These are phyloP conservation scores for Epirrhoe tristata DNA, from an alignment of 2,888 invertebrate genomes.

Conservation along the genomic window DNA sequence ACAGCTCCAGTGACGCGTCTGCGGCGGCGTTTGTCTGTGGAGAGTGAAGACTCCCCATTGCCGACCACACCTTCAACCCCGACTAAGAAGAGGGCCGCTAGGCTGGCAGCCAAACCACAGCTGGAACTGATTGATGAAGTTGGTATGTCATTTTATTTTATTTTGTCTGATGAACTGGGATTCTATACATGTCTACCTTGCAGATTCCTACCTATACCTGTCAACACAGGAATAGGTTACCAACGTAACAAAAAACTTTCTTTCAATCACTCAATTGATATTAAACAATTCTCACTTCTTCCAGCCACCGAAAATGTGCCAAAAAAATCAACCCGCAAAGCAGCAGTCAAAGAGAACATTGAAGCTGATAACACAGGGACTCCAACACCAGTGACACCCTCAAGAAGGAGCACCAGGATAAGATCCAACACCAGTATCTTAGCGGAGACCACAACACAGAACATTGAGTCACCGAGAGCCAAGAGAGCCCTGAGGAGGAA, in stretches of 20 bases:
- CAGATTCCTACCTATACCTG: too few species aligned
- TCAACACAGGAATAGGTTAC: too few species aligned
- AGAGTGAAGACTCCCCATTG: conserved; percentile 69
- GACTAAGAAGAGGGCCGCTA: conserved; percentile 68
- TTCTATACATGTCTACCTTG: too few species aligned
- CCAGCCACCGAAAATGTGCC: conserved; percentile 55
- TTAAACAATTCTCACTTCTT: too few species aligned
- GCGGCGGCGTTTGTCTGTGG: conserved; percentile 70
- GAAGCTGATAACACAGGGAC: conserved; percentile 62
- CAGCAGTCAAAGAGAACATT: conserved; percentile 56
- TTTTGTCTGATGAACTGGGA: neutral
- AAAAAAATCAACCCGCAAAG: conserved; percentile 59
- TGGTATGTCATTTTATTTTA: conserved; percentile 53
- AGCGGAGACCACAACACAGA: conserved; percentile 58
- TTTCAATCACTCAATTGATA: too few species aligned
- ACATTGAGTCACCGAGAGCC: conserved; percentile 71
- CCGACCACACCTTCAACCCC: conserved; percentile 71
- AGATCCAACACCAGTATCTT: conserved; percentile 69
- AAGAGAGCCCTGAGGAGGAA: conserved; percentile 70
- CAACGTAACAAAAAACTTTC: too few species aligned
- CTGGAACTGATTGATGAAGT: conserved; percentile 77
- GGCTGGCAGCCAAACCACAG: conserved; percentile 70
- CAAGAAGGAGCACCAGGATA: conserved; percentile 68
- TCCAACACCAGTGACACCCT: conserved; percentile 67
- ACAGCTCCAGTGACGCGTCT: conserved; percentile 62